Evolutionary conservation across 2,113 vertebrate species (phyloP).

Genomic region (Lepus americanus): DNA sequence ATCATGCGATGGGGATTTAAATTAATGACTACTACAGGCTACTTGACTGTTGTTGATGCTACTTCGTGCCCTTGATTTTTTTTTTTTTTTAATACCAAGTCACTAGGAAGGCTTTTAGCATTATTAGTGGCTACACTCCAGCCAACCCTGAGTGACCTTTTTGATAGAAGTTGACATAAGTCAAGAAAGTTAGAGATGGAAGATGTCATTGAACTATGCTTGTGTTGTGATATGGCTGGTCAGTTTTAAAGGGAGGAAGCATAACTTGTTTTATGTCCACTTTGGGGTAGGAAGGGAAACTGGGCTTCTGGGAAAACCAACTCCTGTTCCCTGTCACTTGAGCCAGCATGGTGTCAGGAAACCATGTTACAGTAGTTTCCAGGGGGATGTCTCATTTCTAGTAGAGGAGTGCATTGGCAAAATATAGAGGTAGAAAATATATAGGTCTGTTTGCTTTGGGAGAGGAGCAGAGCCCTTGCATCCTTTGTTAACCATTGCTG

Average conservation of each 20-base stretch:
- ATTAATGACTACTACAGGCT: not conserved
- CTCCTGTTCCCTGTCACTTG: not conserved
- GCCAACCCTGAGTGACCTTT: conserved; percentile 8
- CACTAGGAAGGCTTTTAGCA: conserved; percentile 50
- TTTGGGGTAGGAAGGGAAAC: not conserved
- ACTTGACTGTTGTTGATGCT: conserved; percentile 49
- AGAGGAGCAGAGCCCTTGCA: not conserved
- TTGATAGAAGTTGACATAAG: conserved; percentile 20
- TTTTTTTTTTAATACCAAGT: conserved; percentile 27
- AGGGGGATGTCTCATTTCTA: not conserved
- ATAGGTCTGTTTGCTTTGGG: conserved; percentile 32
- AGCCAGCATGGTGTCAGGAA: conserved; percentile 6
- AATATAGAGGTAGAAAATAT: conserved; percentile 15
- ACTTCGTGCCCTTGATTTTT: conserved; percentile 1
- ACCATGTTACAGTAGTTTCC: not conserved
- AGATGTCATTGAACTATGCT: conserved; percentile 24
- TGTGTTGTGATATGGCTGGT: conserved; percentile 44
- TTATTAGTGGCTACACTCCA: not conserved
- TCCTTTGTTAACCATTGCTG: conserved; percentile 2
- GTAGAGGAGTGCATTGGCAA: conserved; percentile 41
- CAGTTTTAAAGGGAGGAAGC: conserved; percentile 61
- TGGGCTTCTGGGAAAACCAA: conserved; percentile 18
- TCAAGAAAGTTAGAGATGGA: conserved; percentile 21
- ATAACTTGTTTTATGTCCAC: conserved; percentile 30
- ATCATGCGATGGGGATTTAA: conserved; percentile 57